Base-by-base conservation (phyloP, 2,113 vertebrate genomes). In the Lutjanus erythropterus region DNA sequence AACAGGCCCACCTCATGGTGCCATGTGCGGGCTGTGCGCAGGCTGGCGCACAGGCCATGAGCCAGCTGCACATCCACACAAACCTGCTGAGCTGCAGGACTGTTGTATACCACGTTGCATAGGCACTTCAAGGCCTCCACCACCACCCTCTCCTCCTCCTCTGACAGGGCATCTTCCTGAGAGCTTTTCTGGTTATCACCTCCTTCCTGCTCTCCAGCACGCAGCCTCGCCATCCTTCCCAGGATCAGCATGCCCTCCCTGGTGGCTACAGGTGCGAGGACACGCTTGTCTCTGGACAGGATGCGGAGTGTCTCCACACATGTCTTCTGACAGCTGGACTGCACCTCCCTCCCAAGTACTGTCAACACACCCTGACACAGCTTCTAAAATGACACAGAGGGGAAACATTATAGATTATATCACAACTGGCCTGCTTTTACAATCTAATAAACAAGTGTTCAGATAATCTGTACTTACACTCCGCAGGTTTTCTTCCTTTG, bases 111-210 rank as follows among this genome's bases (percentile, higher is more conserved):
- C 42, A 99, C 95, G 42, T 99, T 99, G 92, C 98, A 99, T 65
- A 99, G 95, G 93, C 98, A 99, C 95, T 99, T 99, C 68, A 99
- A 93, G 18, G 98, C 97, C 94, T 99, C 98, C 89, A 99, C 96
- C 73, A 96, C 96, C 85, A 99, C 96, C 35, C 95, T 95, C 87
- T 96, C 96, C 81, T 97, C 95, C 49, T 95, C 96, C 21, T 95
- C 95, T 65, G 95, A 86, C 75, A 88, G 93, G 41, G 94, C 91
- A 50, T 94, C 94, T 10, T 89, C 89, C 68, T 88, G 76, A 44
- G 73, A 27, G 59, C 25, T 53, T 16, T 52, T 64, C 52, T 78
- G 58, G 19, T 80, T 37, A 18, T 84, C 67, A 6, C 44, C 46
- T 8, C 68, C 85, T 3, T 80, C 83, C 16, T 80, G 82, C 16